Conservation (phyloP, 2,797 vertebrate genomes). For the Apodemus agrarius region DNA sequence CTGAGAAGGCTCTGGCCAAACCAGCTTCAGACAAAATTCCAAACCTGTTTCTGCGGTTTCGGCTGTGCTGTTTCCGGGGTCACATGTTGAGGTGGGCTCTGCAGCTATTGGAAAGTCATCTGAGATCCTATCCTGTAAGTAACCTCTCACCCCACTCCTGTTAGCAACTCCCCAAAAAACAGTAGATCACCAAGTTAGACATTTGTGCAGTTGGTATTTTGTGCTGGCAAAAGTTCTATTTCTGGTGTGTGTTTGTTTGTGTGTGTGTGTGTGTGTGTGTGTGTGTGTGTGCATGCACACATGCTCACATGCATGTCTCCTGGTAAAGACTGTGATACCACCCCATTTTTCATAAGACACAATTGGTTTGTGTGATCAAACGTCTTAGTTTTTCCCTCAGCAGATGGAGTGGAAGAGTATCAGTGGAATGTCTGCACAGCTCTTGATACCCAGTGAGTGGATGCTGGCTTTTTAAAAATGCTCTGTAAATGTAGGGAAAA, state of each 20-base stretch:
- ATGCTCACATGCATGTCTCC: not conserved
- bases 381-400: too few species aligned
- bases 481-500: too few species aligned
- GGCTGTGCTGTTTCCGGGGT: not conserved
- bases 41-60: not conserved
- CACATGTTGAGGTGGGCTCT: not conserved
- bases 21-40: too few species aligned
- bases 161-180: not conserved
- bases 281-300: too few species aligned
- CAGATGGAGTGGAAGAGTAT: too few species aligned
- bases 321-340: not conserved
- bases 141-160: not conserved
- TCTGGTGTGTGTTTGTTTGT: not conserved
- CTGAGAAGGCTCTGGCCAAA: not conserved
- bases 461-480: too few species aligned
- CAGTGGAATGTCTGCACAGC: too few species aligned
- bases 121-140: not conserved
- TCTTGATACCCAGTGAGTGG: too few species aligned
- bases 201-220: not conserved
- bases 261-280: too few species aligned
- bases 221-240: not conserved
- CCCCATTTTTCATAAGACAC: not conserved
- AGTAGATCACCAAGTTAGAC: not conserved
- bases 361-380: too few species aligned
- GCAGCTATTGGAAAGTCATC: not conserved